A percentile compares a stretch with the other conserved stretches of the same genome.
Evolutionary conservation across 92 coral and sea anemone species (phyloP).

Genomic region (Parazoanthus darwini): DNA sequence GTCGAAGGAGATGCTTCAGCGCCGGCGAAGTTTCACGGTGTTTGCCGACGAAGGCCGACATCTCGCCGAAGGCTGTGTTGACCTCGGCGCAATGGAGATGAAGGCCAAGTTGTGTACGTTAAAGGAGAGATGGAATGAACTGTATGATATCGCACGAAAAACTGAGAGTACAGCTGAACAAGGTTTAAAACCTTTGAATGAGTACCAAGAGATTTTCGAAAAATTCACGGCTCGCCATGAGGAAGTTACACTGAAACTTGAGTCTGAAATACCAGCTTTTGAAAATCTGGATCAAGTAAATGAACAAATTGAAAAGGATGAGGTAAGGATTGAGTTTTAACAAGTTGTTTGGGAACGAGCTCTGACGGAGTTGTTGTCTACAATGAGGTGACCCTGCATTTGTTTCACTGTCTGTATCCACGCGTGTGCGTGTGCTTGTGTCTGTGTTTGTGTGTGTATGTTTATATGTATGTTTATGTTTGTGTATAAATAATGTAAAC

Average conservation of each 20-base stretch:
- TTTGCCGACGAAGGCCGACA: constrained; percentile 90
- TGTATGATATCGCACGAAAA: constrained; percentile 83
- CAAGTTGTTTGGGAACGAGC: not conserved
- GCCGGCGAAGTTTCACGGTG: constrained; percentile 85
- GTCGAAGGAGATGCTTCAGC: constrained; percentile 81
- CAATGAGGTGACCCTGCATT: not conserved
- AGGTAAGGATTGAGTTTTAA: constrained; percentile 53
- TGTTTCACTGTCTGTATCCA: not conserved
- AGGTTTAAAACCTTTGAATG: constrained; percentile 85
- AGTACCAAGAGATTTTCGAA: constrained; percentile 84
- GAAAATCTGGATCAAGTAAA: constrained; percentile 71
- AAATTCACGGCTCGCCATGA: constrained; percentile 88
- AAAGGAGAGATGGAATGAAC: constrained; percentile 93
- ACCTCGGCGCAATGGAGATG: constrained; percentile 87
- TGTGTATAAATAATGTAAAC: too few relatives aligned
- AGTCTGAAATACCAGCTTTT: constrained; percentile 68
- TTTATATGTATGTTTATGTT: too few relatives aligned
- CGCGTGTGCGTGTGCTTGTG: not conserved
- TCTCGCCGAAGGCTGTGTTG: constrained; percentile 84
- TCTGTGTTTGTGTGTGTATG: too few relatives aligned
- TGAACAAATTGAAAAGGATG: constrained; percentile 73
- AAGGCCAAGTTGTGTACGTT: constrained; percentile 85
- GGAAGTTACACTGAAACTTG: constrained; percentile 77
- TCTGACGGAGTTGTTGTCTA: not conserved
- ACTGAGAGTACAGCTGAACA: constrained; percentile 82